Evolutionary conservation across 2,888 invertebrate genomes (phyloP), one percentile per base, ranked within the genome.

Genomic region (Lamproptera curius): DNA sequence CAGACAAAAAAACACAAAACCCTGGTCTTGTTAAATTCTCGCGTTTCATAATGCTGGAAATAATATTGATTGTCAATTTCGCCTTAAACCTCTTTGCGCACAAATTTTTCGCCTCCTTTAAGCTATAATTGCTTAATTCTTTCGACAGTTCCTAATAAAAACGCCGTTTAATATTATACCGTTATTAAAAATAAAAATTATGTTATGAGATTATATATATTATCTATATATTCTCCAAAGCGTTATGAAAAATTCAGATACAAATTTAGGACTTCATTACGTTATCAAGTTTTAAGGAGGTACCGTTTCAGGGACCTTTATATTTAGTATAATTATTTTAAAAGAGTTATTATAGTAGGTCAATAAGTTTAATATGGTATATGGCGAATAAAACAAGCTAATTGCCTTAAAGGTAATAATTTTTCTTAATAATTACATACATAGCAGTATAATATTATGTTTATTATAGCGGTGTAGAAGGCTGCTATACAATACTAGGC

Each of bases 11-110:
- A 31, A n/a, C 41, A 35, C 17, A 15, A 15, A 10, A 13, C 26
- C 39, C 28, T 26, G 41, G 10, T 31, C 59, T 61, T 56, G 54
- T 63, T 63, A 63, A 63, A 62, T 60, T 60, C 46, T 53, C 58
- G 58, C 60, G 62, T 56, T 56, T 45, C 57, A 52, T 55, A 52
- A 51, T 57, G 40, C 42, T 38, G 54, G 46, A 57, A 49, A 44
- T 50, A 46, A 42, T 53, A 56, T 56, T 57, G 59, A 59, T 61
- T 56, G 57, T 53, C 51, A 49, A 44, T 46, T 45, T 45, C 52
- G 26, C 51, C 48, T 46, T 36, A 34, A 42, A 15, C 43, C 42
- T 46, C 51, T 52, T 56, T 53, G 57, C 52, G 46, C 38, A 42
- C 52, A 53, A 60, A 54, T 56, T 54, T 55, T 55, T 54, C 38